Evolutionary conservation across 1,140 invertebrate genomes (phyloP).

Genomic region (Ceratina japonica): DNA sequence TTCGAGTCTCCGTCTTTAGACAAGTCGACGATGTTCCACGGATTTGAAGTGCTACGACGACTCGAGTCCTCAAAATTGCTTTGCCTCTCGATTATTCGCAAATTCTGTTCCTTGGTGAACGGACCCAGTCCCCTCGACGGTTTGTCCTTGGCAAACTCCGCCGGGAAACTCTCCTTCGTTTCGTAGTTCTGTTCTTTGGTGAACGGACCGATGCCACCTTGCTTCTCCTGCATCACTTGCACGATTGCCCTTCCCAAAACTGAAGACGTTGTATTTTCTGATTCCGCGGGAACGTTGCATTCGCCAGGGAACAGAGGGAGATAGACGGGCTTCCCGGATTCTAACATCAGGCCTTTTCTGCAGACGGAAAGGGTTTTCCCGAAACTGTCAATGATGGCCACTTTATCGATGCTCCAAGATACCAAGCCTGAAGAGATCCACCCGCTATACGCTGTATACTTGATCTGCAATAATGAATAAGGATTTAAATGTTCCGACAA

Average conservation of each 20-base stretch:
- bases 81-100: constrained; percentile 25
- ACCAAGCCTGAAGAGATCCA: constrained; percentile 93
- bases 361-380: constrained; percentile 91
- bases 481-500: neutral
- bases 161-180: constrained; percentile 49
- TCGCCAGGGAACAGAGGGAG: constrained; percentile 88
- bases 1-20: constrained; percentile 72
- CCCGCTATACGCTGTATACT: constrained; percentile 93
- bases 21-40: constrained; percentile 72
- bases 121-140: constrained; percentile 70
- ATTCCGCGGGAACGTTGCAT: constrained; percentile 82
- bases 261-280: constrained; percentile 56
- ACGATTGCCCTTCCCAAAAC: no score
- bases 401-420: constrained; percentile 89
- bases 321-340: constrained; percentile 85
- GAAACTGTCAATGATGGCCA: constrained; percentile 91
- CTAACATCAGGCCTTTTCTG: constrained; percentile 86
- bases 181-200: constrained; percentile 75
- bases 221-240: constrained; percentile 54
- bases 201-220: constrained; percentile 66
- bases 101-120: constrained; percentile 73
- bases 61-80: constrained; percentile 28
- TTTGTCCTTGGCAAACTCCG: constrained; percentile 52
- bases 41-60: constrained; percentile 50
- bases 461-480: constrained; percentile 81